These are phyloP conservation scores for Apodemus agrarius DNA, from an alignment of 2,797 vertebrate species.

Conservation along the genomic window DNA sequence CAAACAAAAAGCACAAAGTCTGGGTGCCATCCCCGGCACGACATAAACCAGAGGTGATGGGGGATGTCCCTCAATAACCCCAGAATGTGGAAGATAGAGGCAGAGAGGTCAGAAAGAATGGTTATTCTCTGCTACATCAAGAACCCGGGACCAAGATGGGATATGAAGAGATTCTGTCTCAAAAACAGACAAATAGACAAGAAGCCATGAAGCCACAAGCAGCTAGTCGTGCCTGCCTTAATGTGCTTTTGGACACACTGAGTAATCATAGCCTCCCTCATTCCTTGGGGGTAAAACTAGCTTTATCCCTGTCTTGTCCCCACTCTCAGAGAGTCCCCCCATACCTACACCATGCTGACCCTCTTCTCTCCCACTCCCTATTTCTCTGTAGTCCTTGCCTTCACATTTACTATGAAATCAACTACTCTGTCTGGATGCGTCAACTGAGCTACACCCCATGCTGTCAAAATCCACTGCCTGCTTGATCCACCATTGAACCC, in stretches of 20 bases:
- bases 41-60: not conserved
- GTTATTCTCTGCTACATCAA: not conserved
- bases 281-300: not conserved
- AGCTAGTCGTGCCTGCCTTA: not conserved
- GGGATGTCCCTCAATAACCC: not conserved
- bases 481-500: not conserved
- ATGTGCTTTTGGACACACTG: not conserved
- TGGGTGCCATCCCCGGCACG: accelerated
- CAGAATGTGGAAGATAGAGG: not conserved
- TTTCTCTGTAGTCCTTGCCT: not conserved
- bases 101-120: not conserved
- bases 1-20: no score
- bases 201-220: not conserved
- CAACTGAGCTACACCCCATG: not conserved
- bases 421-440: not conserved
- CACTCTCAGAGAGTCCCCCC: not conserved
- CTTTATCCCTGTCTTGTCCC: not conserved
- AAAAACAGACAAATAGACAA: not conserved
- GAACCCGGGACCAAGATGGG: not conserved
- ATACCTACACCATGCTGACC: not conserved
- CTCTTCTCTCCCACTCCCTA: not conserved
- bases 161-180: not conserved
- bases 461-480: not conserved
- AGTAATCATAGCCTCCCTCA: not conserved
- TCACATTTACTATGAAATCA: not conserved